Evolutionary conservation across 1,140 invertebrate species (phyloP).

Genomic region (Teleogryllus occipitalis): DNA sequence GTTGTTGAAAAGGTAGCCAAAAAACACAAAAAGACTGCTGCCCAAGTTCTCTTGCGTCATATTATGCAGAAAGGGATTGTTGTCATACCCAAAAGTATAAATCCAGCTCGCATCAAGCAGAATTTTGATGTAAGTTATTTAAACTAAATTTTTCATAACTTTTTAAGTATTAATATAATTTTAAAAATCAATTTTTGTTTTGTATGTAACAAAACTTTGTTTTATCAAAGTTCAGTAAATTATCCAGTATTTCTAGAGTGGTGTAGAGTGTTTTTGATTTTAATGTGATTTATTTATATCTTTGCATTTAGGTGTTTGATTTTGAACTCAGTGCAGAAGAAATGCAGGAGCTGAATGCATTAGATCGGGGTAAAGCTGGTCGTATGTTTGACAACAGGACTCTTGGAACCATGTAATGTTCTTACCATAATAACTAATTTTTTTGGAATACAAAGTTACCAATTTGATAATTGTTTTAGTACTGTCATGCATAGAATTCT

Average conservation of each 20-base stretch:
- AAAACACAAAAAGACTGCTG: constrained; percentile 26
- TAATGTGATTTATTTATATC: not conserved
- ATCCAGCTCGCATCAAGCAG: constrained; percentile 29
- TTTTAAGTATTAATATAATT: no score
- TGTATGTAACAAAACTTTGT: no score
- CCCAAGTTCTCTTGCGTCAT: constrained; percentile 37
- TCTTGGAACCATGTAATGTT: constrained; percentile 28
- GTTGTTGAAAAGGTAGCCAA: constrained; percentile 24
- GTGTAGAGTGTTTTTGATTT: no score
- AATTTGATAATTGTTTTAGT: not conserved
- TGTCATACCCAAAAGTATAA: constrained; percentile 38
- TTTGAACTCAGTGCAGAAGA: constrained; percentile 48
- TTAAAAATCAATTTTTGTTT: no score
- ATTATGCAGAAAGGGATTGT: constrained; percentile 34
- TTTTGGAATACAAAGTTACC: not conserved
- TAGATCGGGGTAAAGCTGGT: constrained; percentile 49
- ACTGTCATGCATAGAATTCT: not conserved
- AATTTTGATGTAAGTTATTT: constrained; percentile 35
- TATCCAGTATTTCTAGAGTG: no score
- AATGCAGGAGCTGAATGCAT: constrained; percentile 41
- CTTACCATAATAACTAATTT: not conserved
- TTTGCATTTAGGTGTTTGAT: constrained; percentile 44
- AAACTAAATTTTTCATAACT: no score
- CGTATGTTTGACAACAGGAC: constrained; percentile 49
- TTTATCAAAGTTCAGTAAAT: not conserved